These are phyloP conservation scores for Palaemon carinicauda DNA, from an alignment of 1,140 invertebrate species.

Conservation along the genomic window DNA sequence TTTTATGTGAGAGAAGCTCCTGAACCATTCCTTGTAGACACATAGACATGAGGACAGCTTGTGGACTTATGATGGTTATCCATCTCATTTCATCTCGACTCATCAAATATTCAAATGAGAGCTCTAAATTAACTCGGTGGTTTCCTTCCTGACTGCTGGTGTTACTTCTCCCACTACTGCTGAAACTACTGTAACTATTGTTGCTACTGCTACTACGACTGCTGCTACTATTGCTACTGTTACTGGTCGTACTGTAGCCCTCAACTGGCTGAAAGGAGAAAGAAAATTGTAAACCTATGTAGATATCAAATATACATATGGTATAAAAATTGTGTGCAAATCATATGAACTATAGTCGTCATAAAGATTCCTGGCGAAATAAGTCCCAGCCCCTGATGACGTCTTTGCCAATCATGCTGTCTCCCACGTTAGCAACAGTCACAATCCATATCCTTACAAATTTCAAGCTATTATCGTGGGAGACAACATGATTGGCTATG, in stretches of 20 bases:
- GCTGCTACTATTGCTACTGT: conserved; percentile 12
- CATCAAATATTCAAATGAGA: conserved; percentile 96
- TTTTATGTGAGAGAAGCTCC: conserved; percentile 86
- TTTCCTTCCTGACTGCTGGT: conserved; percentile 11
- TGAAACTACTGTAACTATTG: conserved; percentile 23
- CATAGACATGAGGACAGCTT: conserved; percentile 93
- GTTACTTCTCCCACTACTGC: conserved; percentile 24
- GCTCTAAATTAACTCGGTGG: conserved; percentile 70
- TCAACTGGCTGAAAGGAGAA: conserved; percentile 61
- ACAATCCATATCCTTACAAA: too few species aligned
- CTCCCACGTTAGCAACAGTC: too few species aligned
- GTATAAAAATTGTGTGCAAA: not conserved
- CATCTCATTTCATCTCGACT: conserved; percentile 90
- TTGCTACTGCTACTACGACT: conserved; percentile 19
- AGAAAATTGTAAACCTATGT: not conserved
- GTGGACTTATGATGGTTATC: conserved; percentile 88
- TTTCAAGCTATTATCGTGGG: too few species aligned
- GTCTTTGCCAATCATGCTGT: too few species aligned
- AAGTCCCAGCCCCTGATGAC: too few species aligned
- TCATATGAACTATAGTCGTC: too few species aligned
- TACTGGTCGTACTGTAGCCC: conserved; percentile 39
- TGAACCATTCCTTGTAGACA: conserved; percentile 95
- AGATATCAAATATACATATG: not conserved
- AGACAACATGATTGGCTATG: too few species aligned
- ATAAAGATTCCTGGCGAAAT: too few species aligned